Evolutionary conservation across 2,888 invertebrate species (phyloP).

Genomic region (Monopis laevigella): DNA sequence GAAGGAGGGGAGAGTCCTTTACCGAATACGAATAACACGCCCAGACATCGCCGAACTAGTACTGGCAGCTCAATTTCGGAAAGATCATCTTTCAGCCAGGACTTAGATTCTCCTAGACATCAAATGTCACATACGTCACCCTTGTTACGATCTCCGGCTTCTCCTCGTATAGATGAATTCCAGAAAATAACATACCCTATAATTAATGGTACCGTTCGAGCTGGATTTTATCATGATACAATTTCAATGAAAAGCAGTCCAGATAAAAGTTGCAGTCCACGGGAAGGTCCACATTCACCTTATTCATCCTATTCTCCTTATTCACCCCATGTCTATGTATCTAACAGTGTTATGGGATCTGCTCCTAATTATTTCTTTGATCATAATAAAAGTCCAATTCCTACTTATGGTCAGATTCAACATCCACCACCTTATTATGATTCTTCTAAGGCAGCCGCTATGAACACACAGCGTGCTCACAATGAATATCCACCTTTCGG

Average conservation of each 20-base stretch:
- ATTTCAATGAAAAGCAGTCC: slow-evolving; percentile 86
- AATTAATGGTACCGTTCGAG: slow-evolving; percentile 84
- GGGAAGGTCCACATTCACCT: slow-evolving; percentile 71
- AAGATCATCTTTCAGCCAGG: slow-evolving; percentile 80
- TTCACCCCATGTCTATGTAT: slow-evolving; percentile 57
- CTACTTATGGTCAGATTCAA: slow-evolving; percentile 51
- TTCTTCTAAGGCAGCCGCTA: slow-evolving; percentile 54
- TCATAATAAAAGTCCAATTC: slow-evolving; percentile 53
- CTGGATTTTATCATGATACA: slow-evolving; percentile 90
- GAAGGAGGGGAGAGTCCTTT: slow-evolving; percentile 55
- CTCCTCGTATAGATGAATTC: slow-evolving; percentile 77
- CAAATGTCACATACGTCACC: slow-evolving; percentile 79
- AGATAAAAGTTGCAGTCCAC: slow-evolving; percentile 84
- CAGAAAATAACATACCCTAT: slow-evolving; percentile 76
- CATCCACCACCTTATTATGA: slow-evolving; percentile 71
- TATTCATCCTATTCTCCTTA: slow-evolving; percentile 53
- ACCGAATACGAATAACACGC: slow-evolving; percentile 35
- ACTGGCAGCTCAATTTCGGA: slow-evolving; percentile 84
- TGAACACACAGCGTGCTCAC: slow-evolving; percentile 50
- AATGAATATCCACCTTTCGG: slow-evolving; percentile 66
- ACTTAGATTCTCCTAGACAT: slow-evolving; percentile 78
- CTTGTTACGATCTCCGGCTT: slow-evolving; percentile 78
- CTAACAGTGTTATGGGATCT: slow-evolving; percentile 37
- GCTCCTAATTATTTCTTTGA: slow-evolving; percentile 54
- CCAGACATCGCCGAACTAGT: slow-evolving; percentile 75